Evolutionary conservation across 2,113 vertebrate genomes (phyloP).

Genomic region (Ancistrus triradiatus): DNA sequence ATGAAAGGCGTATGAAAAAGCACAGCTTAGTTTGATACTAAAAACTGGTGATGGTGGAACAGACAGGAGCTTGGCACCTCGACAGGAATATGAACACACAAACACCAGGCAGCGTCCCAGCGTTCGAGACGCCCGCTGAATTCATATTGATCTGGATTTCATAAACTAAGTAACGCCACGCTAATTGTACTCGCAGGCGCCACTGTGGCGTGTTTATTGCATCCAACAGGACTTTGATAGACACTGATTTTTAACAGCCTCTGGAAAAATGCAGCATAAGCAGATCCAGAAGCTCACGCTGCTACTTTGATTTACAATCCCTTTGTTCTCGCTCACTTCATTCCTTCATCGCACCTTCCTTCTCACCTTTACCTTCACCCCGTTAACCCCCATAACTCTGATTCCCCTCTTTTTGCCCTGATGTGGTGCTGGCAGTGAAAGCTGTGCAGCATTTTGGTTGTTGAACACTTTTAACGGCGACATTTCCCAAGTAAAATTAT

Average conservation of each 20-base stretch:
- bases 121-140: not conserved
- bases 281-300: constrained; percentile 19
- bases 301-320: constrained; percentile 19
- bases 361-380: constrained; percentile 27
- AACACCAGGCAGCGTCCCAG: constrained; percentile 37
- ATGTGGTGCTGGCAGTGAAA: constrained; percentile 57
- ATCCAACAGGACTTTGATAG: constrained; percentile 17
- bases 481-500: too few species aligned
- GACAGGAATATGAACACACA: constrained; percentile 42
- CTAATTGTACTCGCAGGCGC: constrained; percentile 1
- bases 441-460: constrained; percentile 50
- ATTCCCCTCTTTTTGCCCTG: not conserved
- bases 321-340: constrained; percentile 23
- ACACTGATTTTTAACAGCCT: not conserved
- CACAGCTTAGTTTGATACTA: constrained; percentile 34
- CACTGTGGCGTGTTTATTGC: constrained; percentile 10
- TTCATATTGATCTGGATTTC: constrained; percentile 10
- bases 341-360: constrained; percentile 12
- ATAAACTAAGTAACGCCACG: not conserved
- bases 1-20: constrained; percentile 45
- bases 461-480: too few species aligned
- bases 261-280: constrained; percentile 8
- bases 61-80: constrained; percentile 7
- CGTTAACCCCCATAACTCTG: not conserved
- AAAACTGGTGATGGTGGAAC: constrained; percentile 26